These are phyloP conservation scores for Temnopleurus reevesii DNA, from an alignment of 53 echinoderm and acorn worm genomes.

Conservation along the genomic window DNA sequence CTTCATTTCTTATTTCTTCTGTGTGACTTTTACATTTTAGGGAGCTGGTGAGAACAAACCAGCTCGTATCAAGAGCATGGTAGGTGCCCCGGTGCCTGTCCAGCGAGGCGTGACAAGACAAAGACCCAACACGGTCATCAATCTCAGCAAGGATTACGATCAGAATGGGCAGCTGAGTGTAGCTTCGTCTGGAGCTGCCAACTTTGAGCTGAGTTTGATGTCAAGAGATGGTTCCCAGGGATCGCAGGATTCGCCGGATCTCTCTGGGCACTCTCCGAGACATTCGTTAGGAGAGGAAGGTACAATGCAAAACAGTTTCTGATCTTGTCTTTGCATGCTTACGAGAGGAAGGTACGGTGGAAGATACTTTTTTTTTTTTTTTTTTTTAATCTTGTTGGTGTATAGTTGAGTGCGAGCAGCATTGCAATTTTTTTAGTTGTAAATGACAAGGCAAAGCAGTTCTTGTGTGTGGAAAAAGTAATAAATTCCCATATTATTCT, in stretches of 20 bases:
- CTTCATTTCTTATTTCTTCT: too few relatives aligned
- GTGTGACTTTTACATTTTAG: too few relatives aligned
- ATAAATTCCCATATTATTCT: too few relatives aligned
- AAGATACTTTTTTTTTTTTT: too few relatives aligned
- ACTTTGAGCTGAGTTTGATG: slow-evolving; percentile 4
- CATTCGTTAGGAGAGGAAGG: slow-evolving; percentile 73
- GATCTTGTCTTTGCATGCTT: too few relatives aligned
- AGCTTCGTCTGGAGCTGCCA: not conserved
- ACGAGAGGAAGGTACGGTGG: too few relatives aligned
- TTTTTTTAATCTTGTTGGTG: too few relatives aligned
- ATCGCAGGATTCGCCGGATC: slow-evolving; percentile 65
- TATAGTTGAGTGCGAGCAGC: too few relatives aligned
- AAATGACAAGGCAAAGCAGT: too few relatives aligned
- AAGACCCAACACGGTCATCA: slow-evolving; percentile 53
- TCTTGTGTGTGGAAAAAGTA: too few relatives aligned
- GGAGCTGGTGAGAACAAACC: slow-evolving; percentile 44
- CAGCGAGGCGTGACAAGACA: not conserved
- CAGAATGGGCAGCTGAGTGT: slow-evolving; percentile 7
- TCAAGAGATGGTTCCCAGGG: slow-evolving; percentile 60
- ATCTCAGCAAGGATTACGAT: slow-evolving; percentile 22
- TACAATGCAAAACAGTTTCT: too few relatives aligned
- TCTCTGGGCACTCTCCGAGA: slow-evolving; percentile 77
- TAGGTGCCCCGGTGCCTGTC: not conserved
- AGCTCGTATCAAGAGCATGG: slow-evolving; percentile 58
- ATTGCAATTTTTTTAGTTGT: too few relatives aligned